Percentiles rank a stretch among this genome's conserved stretches.
Conservation (phyloP, 2,888 invertebrate species). For the Ophraella communa region DNA sequence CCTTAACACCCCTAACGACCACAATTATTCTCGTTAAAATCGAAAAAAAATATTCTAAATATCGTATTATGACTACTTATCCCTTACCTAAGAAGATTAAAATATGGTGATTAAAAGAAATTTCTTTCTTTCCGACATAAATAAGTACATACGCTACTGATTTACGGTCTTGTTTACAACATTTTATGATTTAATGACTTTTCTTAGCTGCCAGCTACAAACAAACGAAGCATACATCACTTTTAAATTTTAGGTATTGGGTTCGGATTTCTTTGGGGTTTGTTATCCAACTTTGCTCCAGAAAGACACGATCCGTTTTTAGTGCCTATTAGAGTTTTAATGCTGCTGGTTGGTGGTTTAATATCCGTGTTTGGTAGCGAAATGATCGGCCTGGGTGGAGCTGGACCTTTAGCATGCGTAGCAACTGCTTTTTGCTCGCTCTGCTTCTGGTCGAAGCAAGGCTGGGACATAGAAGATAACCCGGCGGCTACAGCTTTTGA, state of each 20-base stretch:
- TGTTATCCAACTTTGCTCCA: conserved; percentile 81
- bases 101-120: too few relatives aligned
- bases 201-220: too few relatives aligned
- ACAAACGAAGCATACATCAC: too few relatives aligned
- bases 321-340: conserved; percentile 79
- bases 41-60: too few relatives aligned
- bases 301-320: conserved; percentile 82
- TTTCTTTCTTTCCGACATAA: too few relatives aligned
- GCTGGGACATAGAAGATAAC: conserved; percentile 87
- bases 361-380: conserved; percentile 88
- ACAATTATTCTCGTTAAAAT: too few relatives aligned
- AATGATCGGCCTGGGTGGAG: conserved; percentile 72
- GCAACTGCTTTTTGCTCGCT: conserved; percentile 83
- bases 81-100: too few relatives aligned
- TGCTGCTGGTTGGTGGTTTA: conserved; percentile 82
- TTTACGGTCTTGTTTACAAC: too few relatives aligned
- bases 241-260: conserved; percentile 51
- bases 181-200: too few relatives aligned
- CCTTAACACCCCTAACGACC: too few relatives aligned
- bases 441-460: conserved; percentile 80
- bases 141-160: too few relatives aligned
- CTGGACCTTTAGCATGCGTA: conserved; percentile 84
- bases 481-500: conserved; percentile 88
- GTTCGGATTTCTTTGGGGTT: conserved; percentile 83
- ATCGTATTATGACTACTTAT: too few relatives aligned